Conservation (phyloP, 2,888 invertebrate genomes). For the Chironomus riparius region DNA sequence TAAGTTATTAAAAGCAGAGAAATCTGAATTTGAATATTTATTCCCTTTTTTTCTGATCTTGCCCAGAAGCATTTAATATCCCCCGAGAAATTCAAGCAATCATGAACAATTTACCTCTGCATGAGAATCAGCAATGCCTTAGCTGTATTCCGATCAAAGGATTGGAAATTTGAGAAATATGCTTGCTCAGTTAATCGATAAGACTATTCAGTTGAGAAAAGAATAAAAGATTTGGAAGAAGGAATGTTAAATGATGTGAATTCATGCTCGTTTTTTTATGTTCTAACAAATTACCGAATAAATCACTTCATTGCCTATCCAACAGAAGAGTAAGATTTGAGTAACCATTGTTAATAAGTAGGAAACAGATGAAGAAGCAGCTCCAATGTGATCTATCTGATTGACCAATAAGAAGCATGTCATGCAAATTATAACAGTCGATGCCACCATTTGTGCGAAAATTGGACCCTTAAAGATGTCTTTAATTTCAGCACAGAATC, state of each 20-base stretch:
- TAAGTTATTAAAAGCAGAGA: too few species aligned
- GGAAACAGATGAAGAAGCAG: slow-evolving; percentile 45
- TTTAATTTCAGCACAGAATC: slow-evolving; percentile 34
- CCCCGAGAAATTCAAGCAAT: background rate
- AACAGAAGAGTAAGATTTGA: slow-evolving; percentile 50
- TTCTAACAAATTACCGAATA: slow-evolving; percentile 41
- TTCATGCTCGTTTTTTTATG: background rate
- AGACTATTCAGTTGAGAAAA: slow-evolving; percentile 4
- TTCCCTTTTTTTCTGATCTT: too few species aligned
- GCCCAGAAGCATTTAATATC: background rate
- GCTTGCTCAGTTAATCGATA: slow-evolving; percentile 10
- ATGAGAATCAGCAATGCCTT: slow-evolving; percentile 9
- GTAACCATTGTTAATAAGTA: slow-evolving; percentile 48
- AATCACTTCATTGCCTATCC: slow-evolving; percentile 49
- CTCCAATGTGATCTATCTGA: slow-evolving; percentile 32
- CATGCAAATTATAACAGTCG: slow-evolving; percentile 38
- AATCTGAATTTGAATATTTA: too few species aligned
- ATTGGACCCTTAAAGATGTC: slow-evolving; percentile 34
- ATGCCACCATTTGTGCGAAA: slow-evolving; percentile 37
- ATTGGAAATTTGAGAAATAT: slow-evolving; percentile 18
- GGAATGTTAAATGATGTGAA: background rate
- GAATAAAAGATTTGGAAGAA: background rate
- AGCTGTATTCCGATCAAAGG: background rate
- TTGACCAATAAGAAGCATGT: slow-evolving; percentile 38
- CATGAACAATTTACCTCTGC: background rate